phyloP scores from a whole-genome alignment of 2,797 vertebrate species.

The Acipenser ruthenus region DNA sequence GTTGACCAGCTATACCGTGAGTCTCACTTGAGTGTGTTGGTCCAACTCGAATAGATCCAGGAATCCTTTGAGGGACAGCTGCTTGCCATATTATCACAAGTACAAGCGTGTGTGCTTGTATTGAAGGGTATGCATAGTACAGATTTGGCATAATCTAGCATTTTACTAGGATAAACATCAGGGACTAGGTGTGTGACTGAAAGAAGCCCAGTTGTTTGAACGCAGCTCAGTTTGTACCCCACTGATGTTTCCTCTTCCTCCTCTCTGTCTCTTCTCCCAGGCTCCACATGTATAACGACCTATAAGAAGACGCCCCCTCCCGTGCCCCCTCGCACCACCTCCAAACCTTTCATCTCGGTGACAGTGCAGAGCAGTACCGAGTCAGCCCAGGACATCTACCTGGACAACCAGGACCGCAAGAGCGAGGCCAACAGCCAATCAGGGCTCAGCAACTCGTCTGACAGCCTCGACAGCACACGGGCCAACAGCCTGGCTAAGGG shows the following conservation, averaged over 20 bases:
- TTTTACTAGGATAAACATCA: no score
- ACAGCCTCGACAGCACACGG: slow-evolving; percentile 90
- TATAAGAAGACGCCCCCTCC: slow-evolving; percentile 95
- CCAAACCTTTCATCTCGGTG: slow-evolving; percentile 97
- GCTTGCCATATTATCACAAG: no score
- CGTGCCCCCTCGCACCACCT: slow-evolving; percentile 90
- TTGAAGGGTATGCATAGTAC: no score
- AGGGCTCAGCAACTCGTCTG: slow-evolving; percentile 90
- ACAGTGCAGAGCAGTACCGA: slow-evolving; percentile 98
- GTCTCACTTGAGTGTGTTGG: no score
- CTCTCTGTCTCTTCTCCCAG: slow-evolving; percentile 41
- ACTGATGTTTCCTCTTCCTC: slow-evolving; percentile 5
- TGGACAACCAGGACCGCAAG: slow-evolving; percentile 88
- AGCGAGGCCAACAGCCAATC: slow-evolving; percentile 94
- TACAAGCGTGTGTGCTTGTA: no score
- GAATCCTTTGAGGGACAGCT: no score
- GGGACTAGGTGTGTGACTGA: no score
- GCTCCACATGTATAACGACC: slow-evolving; percentile 90
- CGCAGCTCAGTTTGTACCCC: no score
- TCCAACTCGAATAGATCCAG: no score
- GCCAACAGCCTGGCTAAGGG: slow-evolving; percentile 82
- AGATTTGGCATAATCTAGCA: no score
- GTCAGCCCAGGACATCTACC: slow-evolving; percentile 93
- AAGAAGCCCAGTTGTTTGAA: no score
- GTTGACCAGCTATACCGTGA: no score